Percentiles rank a stretch among this genome's conserved stretches.
These are phyloP conservation scores for Nemotelus pantherinus DNA, from an alignment of 2,888 invertebrate species.

Conservation along the genomic window DNA sequence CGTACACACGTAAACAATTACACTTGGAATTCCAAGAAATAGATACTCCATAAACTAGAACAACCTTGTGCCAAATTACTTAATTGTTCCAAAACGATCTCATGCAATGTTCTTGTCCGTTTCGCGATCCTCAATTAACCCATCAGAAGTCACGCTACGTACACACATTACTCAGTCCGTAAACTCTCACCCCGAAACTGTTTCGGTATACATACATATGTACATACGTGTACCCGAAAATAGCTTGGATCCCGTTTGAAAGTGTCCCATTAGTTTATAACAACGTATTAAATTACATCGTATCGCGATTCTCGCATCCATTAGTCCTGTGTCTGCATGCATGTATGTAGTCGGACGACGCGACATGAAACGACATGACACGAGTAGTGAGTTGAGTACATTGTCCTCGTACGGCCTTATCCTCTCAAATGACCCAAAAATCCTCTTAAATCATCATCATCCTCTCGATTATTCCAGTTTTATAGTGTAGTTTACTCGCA, in stretches of 20 bases:
- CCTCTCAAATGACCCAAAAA: conserved; percentile 27
- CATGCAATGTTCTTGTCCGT: not conserved
- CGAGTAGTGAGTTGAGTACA: not conserved
- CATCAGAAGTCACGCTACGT: not conserved
- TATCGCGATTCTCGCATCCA: not conserved
- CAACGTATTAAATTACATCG: conserved; percentile 27
- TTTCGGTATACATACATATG: no score
- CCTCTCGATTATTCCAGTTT: conserved; percentile 23
- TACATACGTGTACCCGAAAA: conserved; percentile 5
- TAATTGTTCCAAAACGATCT: conserved; percentile 4
- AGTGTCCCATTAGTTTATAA: not conserved
- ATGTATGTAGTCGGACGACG: not conserved
- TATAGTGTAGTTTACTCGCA: not conserved
- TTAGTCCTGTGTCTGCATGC: not conserved
- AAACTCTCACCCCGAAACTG: not conserved
- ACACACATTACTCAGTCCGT: not conserved
- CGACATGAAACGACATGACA: no score
- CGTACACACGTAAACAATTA: no score
- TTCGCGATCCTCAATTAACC: conserved; percentile 3
- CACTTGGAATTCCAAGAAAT: no score
- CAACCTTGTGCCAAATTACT: not conserved
- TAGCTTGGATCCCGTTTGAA: not conserved
- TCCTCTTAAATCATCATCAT: conserved; percentile 27
- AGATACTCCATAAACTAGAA: no score
- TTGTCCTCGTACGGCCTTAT: conserved; percentile 26